Evolutionary conservation across 2,113 vertebrate genomes (phyloP).

Genomic region (Dicentrarchus labrax): DNA sequence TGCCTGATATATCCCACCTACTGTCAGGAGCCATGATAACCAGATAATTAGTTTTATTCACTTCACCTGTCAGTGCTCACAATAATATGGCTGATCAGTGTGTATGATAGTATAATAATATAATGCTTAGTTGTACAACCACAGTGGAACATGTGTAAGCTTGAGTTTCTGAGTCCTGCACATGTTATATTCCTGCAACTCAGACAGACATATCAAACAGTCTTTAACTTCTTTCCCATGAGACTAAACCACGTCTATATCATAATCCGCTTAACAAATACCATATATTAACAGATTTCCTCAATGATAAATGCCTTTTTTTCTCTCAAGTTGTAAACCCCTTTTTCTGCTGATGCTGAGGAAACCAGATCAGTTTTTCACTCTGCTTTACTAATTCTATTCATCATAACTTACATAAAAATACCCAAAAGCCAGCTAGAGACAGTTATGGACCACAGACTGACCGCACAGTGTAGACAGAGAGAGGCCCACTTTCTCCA

Average conservation of each 20-base stretch:
- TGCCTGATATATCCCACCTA: too few relatives aligned
- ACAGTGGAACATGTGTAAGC: not conserved
- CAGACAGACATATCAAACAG: not conserved
- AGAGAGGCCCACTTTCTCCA: conserved; percentile 13
- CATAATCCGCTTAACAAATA: conserved; percentile 3
- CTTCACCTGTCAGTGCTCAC: too few relatives aligned
- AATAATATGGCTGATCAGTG: too few relatives aligned
- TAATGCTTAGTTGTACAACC: too few relatives aligned
- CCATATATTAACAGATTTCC: conserved; percentile 7
- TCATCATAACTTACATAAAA: conserved; percentile 17
- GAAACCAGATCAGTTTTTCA: not conserved
- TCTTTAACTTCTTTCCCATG: not conserved
- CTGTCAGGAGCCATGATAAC: too few relatives aligned
- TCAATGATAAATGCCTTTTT: not conserved
- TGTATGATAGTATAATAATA: too few relatives aligned
- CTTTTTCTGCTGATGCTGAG: not conserved
- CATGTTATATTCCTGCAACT: not conserved
- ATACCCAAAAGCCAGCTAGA: conserved; percentile 19
- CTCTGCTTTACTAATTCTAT: conserved; percentile 7
- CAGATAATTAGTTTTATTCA: too few relatives aligned
- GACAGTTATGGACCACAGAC: conserved; percentile 29
- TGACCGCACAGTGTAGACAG: conserved; percentile 32
- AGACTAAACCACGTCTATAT: not conserved
- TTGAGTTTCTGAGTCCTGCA: not conserved
- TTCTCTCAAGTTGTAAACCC: not conserved